phyloP scores from a whole-genome alignment of 2,888 invertebrate species.

The Alloplasta piceator region DNA sequence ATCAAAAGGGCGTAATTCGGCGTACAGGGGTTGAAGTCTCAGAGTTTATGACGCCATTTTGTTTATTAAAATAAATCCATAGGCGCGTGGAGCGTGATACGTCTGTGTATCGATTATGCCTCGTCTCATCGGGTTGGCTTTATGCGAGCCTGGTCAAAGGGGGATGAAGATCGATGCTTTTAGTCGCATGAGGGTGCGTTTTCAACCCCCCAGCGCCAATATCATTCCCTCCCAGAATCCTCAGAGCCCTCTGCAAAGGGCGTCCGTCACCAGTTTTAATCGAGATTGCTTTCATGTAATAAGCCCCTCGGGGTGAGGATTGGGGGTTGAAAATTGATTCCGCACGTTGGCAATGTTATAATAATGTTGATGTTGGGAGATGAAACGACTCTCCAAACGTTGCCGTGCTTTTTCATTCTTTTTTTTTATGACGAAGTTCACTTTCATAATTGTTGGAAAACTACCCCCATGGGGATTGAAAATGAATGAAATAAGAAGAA shows the following conservation, averaged over 20 bases:
- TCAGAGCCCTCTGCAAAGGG: background rate
- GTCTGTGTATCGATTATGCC: background rate
- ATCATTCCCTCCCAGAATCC: background rate
- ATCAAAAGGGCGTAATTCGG: background rate
- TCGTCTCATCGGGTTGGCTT: constrained; percentile 11
- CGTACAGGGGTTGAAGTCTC: background rate
- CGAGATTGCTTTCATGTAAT: no score
- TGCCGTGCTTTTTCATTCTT: no score
- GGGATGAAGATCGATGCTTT: constrained; percentile 47
- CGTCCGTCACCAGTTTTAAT: no score
- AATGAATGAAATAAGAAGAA: no score
- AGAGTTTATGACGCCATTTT: background rate
- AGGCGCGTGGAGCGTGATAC: background rate
- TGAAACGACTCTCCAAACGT: no score
- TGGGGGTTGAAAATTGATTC: no score
- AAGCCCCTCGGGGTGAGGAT: no score
- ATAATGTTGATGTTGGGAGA: no score
- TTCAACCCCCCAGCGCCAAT: constrained; percentile 11
- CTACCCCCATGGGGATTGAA: no score
- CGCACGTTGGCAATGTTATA: no score
- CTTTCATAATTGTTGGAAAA: no score
- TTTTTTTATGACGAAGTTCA: no score
- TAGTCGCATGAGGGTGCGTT: constrained; percentile 38
- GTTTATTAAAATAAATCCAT: background rate
- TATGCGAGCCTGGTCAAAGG: constrained; percentile 45